A percentile compares a stretch with the other conserved stretches of the same genome.
phyloP scores from a whole-genome alignment of 2,797 vertebrate genomes.

The Pangasius macronema region DNA sequence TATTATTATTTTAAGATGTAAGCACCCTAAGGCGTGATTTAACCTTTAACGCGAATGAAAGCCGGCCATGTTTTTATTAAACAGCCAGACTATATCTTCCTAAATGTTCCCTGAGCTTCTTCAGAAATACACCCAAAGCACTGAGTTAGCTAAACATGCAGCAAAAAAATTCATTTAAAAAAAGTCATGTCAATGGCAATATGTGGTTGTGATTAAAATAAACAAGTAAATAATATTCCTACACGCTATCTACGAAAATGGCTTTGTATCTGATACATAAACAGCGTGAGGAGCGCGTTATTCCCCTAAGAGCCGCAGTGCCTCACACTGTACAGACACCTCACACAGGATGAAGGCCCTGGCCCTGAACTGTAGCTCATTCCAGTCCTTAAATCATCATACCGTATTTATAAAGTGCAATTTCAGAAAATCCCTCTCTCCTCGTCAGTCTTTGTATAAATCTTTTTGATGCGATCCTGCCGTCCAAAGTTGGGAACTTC shows the following conservation, averaged over 20 bases:
- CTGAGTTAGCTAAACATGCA: not conserved
- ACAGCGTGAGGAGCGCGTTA: too few relatives aligned
- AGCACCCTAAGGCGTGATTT: not conserved
- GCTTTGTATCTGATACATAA: too few relatives aligned
- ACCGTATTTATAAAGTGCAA: constrained; percentile 17
- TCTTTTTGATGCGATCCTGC: constrained; percentile 41
- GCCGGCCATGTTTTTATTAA: not conserved
- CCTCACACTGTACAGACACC: not conserved
- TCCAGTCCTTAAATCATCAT: not conserved
- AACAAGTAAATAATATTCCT: not conserved
- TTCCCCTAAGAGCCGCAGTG: too few relatives aligned
- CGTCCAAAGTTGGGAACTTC: constrained; percentile 74
- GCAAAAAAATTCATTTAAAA: not conserved
- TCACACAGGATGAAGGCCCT: constrained; percentile 8
- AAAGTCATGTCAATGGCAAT: too few relatives aligned
- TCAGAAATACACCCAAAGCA: not conserved
- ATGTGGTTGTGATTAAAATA: not conserved
- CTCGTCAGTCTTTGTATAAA: constrained; percentile 15
- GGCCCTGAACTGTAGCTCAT: not conserved
- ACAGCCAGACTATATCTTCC: not conserved
- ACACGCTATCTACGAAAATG: not conserved
- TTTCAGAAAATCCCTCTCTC: constrained; percentile 46
- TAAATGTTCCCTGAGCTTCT: not conserved
- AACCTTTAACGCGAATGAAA: not conserved
- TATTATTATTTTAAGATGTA: not conserved